Conservation (phyloP, 2,888 invertebrate genomes). For the Epistrophe grossulariae region DNA sequence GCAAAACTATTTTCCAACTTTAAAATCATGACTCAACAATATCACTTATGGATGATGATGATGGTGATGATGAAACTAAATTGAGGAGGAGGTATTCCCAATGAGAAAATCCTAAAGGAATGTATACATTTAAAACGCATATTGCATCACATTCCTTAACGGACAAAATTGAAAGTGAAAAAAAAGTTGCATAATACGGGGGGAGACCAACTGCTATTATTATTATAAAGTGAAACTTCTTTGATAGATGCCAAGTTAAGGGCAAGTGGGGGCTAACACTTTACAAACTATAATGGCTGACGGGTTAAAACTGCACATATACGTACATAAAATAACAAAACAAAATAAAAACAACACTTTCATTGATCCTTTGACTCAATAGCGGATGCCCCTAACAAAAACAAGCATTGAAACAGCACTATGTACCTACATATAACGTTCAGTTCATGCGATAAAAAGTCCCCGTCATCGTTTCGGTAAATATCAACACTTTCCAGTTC, state of each 20-base stretch:
- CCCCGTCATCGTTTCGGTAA: constrained; percentile 42
- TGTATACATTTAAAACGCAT: constrained; percentile 44
- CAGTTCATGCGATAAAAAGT: constrained; percentile 1
- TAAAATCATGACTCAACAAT: constrained; percentile 70
- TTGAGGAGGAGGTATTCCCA: not conserved
- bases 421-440: not conserved
- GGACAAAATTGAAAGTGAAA: constrained; percentile 20
- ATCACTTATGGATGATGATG: constrained; percentile 41
- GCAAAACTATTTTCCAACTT: constrained; percentile 63
- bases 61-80: not conserved
- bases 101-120: not conserved
- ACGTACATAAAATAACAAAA: not conserved
- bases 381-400: not conserved
- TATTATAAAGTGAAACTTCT: not conserved
- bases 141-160: constrained; percentile 66
- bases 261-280: constrained; percentile 32
- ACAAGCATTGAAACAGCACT: not conserved
- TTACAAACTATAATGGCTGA: constrained; percentile 6
- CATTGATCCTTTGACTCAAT: constrained; percentile 67
- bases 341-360: constrained; percentile 18
- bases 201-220: no score
- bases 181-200: constrained; percentile 20
- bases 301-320: constrained; percentile 53
- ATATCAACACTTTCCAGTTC: constrained; percentile 63
- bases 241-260: constrained; percentile 30